Evolutionary conservation across 2,113 vertebrate species (phyloP).

Genomic region (Cololabis saira): DNA sequence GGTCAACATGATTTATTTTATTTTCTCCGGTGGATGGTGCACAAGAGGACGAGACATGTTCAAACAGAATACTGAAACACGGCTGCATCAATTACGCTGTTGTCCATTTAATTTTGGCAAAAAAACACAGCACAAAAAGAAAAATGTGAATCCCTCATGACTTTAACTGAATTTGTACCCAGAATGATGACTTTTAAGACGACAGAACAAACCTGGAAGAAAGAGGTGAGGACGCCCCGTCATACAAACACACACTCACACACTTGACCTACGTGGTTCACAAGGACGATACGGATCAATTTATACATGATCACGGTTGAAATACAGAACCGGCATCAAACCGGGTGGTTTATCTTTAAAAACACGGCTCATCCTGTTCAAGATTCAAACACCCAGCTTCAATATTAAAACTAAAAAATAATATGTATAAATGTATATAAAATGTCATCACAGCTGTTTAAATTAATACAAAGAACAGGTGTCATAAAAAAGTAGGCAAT

Average conservation of each 20-base stretch:
- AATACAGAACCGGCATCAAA: constrained; percentile 31
- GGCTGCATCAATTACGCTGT: constrained; percentile 24
- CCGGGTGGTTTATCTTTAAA: constrained; percentile 44
- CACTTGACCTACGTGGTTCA: constrained; percentile 10
- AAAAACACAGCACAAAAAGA: constrained; percentile 29
- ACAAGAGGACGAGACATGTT: constrained; percentile 32
- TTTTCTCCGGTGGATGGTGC: constrained; percentile 26
- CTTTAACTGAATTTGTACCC: constrained; percentile 25
- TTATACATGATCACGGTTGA: constrained; percentile 20
- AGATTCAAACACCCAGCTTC: not conserved
- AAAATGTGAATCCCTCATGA: constrained; percentile 3
- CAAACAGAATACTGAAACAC: constrained; percentile 25
- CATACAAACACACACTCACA: constrained; percentile 18
- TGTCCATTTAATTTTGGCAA: constrained; percentile 18
- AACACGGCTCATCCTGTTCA: constrained; percentile 20
- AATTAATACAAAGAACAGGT: constrained; percentile 52
- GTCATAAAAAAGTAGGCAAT: constrained; percentile 53
- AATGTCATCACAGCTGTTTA: constrained; percentile 56
- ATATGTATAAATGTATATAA: constrained; percentile 65
- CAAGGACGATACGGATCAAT: constrained; percentile 11
- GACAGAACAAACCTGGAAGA: constrained; percentile 12
- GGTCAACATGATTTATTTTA: constrained; percentile 39
- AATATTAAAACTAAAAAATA: constrained; percentile 48
- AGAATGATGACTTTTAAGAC: constrained; percentile 1
- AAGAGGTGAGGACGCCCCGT: constrained; percentile 1